phyloP scores from a whole-genome alignment of 2,888 invertebrate genomes.

The Cistogaster globosa region DNA sequence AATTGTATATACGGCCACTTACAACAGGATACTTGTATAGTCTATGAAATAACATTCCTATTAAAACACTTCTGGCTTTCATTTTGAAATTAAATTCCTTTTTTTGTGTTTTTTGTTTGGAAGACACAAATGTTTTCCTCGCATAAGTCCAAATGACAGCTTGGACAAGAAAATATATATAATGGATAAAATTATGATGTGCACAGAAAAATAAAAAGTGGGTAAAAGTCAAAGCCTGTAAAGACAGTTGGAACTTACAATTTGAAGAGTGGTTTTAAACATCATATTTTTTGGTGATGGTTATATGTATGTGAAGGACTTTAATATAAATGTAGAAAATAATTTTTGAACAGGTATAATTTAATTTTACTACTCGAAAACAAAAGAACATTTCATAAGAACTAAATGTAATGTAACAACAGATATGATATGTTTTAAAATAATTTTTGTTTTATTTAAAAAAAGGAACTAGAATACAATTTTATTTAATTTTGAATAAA shows the following conservation, averaged over 20 bases:
- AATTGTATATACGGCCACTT: slow-evolving; percentile 24
- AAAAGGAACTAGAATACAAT: no score
- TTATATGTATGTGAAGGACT: no score
- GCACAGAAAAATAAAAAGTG: background rate
- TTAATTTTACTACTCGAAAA: no score
- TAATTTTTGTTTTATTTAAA: no score
- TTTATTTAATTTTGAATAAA: no score
- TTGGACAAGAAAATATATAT: background rate
- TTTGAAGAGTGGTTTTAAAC: background rate
- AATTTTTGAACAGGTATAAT: no score
- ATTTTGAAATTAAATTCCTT: background rate
- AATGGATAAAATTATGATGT: background rate
- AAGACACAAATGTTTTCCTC: background rate
- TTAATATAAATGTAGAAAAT: no score
- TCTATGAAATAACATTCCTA: slow-evolving; percentile 29
- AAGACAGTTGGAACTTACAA: background rate
- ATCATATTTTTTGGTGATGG: no score
- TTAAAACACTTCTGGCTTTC: slow-evolving; percentile 48
- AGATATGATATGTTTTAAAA: no score
- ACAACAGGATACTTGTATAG: background rate
- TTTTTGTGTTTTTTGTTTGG: background rate
- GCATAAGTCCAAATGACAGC: background rate
- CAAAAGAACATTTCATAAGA: no score
- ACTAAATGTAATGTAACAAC: no score
- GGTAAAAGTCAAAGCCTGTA: background rate